A percentile compares a stretch with the other conserved stretches of the same genome.
Evolutionary conservation across 2,113 vertebrate genomes (phyloP).

Genomic region (Anguilla japonica): DNA sequence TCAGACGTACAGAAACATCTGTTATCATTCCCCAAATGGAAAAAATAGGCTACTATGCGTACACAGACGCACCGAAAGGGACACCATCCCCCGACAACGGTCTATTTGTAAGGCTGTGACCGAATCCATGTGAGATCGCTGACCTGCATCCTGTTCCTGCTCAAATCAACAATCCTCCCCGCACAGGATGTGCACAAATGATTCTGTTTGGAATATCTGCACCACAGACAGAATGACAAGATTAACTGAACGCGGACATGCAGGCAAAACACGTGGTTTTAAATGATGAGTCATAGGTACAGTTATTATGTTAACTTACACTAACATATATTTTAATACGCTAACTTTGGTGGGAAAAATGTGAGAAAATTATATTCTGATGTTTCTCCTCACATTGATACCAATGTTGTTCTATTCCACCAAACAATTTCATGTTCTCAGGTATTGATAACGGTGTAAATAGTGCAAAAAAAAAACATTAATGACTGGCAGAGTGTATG

Average conservation of each 20-base stretch:
- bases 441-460: neutral
- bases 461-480: neutral
- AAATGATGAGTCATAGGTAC: neutral
- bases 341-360: neutral
- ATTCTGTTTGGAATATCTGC: neutral
- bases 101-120: neutral
- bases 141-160: conserved; percentile 7
- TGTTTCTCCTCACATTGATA: neutral
- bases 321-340: neutral
- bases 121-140: neutral
- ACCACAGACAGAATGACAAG: neutral
- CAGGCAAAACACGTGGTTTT: too few species aligned
- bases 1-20: conserved; percentile 13
- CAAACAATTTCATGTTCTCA: neutral
- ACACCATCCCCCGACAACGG: neutral
- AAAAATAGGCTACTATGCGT: neutral
- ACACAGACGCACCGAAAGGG: neutral
- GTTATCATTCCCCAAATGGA: conserved; percentile 11
- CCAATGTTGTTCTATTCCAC: neutral
- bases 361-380: neutral
- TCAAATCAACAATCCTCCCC: neutral
- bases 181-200: neutral
- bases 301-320: neutral
- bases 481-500: neutral
- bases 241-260: neutral